A percentile compares a stretch with the other conserved stretches of the same genome.
phyloP scores from a whole-genome alignment of 2,888 invertebrate genomes.

The Tipula confusa region DNA sequence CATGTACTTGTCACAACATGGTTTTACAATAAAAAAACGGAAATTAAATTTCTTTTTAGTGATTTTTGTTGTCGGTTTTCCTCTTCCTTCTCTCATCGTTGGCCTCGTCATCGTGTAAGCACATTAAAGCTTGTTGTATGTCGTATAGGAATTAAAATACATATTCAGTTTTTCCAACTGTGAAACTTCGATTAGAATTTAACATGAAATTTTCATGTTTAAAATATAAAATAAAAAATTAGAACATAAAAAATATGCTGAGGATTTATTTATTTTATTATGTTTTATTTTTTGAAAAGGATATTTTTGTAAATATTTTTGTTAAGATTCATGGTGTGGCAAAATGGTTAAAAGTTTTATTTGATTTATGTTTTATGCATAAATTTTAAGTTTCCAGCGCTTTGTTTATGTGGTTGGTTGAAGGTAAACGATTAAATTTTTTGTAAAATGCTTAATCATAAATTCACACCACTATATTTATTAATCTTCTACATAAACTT shows the following conservation, averaged over 20 bases:
- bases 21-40: background rate
- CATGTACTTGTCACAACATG: constrained; percentile 25
- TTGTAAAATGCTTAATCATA: background rate
- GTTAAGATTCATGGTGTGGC: background rate
- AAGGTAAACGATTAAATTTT: background rate
- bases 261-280: too few species aligned
- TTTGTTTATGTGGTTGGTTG: background rate
- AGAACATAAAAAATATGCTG: background rate
- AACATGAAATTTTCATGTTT: constrained; percentile 12
- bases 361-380: background rate
- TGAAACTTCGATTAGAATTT: constrained; percentile 20
- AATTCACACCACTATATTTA: background rate
- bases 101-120: too few species aligned
- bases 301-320: too few species aligned
- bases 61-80: constrained; percentile 9
- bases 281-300: background rate
- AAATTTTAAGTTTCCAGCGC: background rate
- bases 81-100: background rate
- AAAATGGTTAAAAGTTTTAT: background rate
- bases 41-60: constrained; percentile 12
- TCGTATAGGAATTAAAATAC: background rate
- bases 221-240: background rate
- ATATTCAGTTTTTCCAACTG: constrained; percentile 20
- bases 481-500: too few species aligned
- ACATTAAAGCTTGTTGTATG: constrained; percentile 9